Evolutionary conservation across 1,140 invertebrate species (phyloP).

Genomic region (Caerostris darwini): DNA sequence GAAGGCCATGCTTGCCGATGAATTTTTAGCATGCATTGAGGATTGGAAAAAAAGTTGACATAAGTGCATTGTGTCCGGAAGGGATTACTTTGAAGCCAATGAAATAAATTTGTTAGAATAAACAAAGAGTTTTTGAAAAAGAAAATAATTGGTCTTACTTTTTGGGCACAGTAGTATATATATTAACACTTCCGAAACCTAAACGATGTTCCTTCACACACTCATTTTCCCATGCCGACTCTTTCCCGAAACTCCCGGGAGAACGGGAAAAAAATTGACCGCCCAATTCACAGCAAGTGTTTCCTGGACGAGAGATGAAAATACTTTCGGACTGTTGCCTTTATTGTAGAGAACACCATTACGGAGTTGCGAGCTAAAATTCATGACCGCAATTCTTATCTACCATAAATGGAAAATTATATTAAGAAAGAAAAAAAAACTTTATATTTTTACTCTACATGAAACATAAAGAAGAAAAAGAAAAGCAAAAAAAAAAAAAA

Average conservation of each 20-base stretch:
- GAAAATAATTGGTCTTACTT: too few relatives aligned
- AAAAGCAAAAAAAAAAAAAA: neutral
- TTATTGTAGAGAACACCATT: neutral
- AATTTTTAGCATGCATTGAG: too few relatives aligned
- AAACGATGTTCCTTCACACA: neutral
- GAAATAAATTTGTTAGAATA: too few relatives aligned
- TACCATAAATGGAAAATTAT: conserved; percentile 49
- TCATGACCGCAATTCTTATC: conserved; percentile 34
- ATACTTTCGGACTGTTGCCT: neutral
- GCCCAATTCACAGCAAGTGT: neutral
- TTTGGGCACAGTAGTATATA: too few relatives aligned
- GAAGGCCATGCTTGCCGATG: too few relatives aligned
- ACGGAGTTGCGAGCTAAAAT: conserved; percentile 7
- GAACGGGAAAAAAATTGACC: conserved; percentile 13
- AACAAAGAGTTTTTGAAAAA: too few relatives aligned
- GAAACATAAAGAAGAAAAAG: conserved; percentile 13
- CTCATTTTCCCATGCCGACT: neutral
- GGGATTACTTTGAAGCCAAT: too few relatives aligned
- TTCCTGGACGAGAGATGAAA: neutral
- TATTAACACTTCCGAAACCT: too few relatives aligned
- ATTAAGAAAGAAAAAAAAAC: conserved; percentile 37
- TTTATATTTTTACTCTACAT: neutral
- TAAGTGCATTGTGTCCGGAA: too few relatives aligned
- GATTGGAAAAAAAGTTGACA: too few relatives aligned
- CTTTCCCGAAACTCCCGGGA: neutral